phyloP scores from a whole-genome alignment of 2,113 vertebrate species.

The Danionella cerebrum region DNA sequence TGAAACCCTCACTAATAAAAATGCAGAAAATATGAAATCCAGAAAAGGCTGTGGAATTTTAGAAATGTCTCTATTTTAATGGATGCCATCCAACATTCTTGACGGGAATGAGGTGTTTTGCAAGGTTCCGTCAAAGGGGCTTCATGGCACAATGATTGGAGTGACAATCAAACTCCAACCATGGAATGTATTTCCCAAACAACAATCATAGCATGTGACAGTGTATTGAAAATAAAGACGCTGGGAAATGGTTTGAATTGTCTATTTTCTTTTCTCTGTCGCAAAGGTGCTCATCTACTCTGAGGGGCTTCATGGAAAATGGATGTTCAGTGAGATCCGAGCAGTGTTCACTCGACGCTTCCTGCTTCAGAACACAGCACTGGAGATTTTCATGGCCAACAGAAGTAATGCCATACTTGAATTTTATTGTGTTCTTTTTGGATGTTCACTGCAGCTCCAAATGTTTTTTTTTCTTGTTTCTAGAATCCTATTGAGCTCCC shows the following conservation, averaged over 20 bases:
- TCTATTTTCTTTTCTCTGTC: background rate
- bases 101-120: background rate
- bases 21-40: no score
- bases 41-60: no score
- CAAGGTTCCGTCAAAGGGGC: background rate
- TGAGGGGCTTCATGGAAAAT: slow-evolving; percentile 95
- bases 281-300: slow-evolving; percentile 87
- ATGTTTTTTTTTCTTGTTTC: no score
- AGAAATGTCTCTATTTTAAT: background rate
- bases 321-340: slow-evolving; percentile 99
- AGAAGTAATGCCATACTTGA: slow-evolving; percentile 74
- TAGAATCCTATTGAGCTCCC: no score
- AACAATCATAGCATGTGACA: background rate
- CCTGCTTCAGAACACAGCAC: slow-evolving; percentile 89
- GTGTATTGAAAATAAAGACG: background rate
- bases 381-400: slow-evolving; percentile 98
- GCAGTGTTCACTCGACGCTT: slow-evolving; percentile 92
- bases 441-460: background rate
- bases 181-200: background rate
- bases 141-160: background rate
- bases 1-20: slow-evolving; percentile 9
- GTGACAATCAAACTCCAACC: slow-evolving; percentile 8
- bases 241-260: background rate
- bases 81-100: slow-evolving; percentile 4
- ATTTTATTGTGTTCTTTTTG: background rate